These are phyloP conservation scores for Allygus modestus DNA, from an alignment of 2,888 invertebrate genomes.

Conservation along the genomic window DNA sequence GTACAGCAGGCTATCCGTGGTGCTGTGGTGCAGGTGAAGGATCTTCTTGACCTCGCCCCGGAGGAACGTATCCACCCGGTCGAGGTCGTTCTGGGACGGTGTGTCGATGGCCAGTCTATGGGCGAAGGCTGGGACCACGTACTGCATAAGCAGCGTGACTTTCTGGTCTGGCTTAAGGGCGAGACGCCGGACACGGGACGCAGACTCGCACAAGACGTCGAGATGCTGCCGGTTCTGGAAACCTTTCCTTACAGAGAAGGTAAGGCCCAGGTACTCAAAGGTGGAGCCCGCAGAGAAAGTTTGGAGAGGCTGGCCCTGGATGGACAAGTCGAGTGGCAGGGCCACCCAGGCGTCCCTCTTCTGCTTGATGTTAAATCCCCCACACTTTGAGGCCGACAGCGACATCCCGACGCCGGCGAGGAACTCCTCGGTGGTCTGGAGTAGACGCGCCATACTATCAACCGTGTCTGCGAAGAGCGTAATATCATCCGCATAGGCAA, in stretches of 20 bases:
- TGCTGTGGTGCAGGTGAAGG: slow-evolving; percentile 70
- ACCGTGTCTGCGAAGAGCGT: background rate
- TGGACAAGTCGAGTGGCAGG: slow-evolving; percentile 69
- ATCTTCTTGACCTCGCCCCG: slow-evolving; percentile 46
- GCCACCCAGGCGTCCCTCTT: slow-evolving; percentile 71
- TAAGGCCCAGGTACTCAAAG: slow-evolving; percentile 35
- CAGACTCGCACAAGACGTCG: too few species aligned
- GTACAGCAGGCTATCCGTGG: slow-evolving; percentile 69
- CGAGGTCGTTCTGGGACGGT: background rate
- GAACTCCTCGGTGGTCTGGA: too few species aligned
- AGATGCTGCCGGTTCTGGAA: background rate
- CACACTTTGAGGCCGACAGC: slow-evolving; percentile 33
- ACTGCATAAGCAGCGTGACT: background rate
- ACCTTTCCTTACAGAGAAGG: slow-evolving; percentile 37
- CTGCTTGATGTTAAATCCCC: background rate
- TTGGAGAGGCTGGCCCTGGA: slow-evolving; percentile 48
- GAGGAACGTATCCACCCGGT: background rate
- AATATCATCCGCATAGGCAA: too few species aligned
- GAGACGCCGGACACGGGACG: background rate
- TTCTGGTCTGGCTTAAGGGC: slow-evolving; percentile 47
- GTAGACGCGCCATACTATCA: background rate
- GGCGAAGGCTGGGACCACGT: slow-evolving; percentile 46
- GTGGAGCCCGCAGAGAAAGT: background rate
- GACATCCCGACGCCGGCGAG: too few species aligned
- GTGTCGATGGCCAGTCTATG: slow-evolving; percentile 35